phyloP scores from a whole-genome alignment of 2,797 vertebrate species.

The Antrozous pallidus region DNA sequence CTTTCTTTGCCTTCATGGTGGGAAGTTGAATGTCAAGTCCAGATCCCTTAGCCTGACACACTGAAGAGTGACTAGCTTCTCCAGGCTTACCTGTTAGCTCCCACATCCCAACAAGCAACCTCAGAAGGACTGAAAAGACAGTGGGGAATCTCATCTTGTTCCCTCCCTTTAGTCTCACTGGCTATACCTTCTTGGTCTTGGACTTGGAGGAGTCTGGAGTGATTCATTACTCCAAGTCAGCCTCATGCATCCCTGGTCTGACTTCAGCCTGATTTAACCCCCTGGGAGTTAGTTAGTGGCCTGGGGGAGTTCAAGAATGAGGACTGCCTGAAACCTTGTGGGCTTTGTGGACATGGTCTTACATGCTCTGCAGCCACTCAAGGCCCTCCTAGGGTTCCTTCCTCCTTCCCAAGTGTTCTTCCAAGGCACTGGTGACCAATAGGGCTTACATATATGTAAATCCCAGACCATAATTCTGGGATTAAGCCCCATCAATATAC shows the following conservation, averaged over 20 bases:
- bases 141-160: background rate
- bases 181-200: background rate
- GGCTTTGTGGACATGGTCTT: background rate
- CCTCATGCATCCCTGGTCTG: background rate
- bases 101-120: background rate
- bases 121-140: background rate
- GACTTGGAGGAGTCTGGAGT: background rate
- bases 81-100: background rate
- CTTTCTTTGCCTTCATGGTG: background rate
- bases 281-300: background rate
- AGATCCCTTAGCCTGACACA: background rate
- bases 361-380: background rate
- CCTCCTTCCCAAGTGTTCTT: background rate
- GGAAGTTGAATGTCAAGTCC: background rate
- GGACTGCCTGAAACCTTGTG: background rate
- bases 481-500: background rate
- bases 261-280: background rate
- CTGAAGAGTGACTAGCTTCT: background rate
- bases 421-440: background rate
- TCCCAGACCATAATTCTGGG: background rate
- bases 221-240: background rate
- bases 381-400: background rate
- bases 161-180: background rate
- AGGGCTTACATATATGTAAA: rapidly evolving
- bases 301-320: background rate